A percentile compares a stretch with the other conserved stretches of the same genome.
phyloP scores from a whole-genome alignment of 2,797 vertebrate genomes.

The Synanceia verrucosa region DNA sequence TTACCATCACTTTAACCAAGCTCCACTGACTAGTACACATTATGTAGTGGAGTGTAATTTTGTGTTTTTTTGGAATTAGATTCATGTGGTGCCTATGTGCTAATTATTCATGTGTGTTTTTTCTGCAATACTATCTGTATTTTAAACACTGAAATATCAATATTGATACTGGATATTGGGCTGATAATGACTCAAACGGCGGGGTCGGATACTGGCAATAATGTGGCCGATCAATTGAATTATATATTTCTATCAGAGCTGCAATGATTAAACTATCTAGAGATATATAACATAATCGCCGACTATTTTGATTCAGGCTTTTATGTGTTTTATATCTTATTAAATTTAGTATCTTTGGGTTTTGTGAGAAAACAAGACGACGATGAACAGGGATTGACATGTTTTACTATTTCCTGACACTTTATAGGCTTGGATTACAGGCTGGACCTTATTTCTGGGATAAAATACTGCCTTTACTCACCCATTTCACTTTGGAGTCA shows the following conservation, averaged over 20 bases:
- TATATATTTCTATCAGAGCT: not conserved
- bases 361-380: not conserved
- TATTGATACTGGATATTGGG: not conserved
- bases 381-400: not conserved
- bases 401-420: not conserved
- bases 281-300: no score
- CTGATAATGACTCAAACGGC: not conserved
- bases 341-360: not conserved
- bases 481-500: no score
- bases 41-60: constrained; percentile 26
- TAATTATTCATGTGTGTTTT: not conserved
- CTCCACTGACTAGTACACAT: constrained; percentile 55
- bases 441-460: no score
- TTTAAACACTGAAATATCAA: not conserved
- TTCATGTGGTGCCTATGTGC: not conserved
- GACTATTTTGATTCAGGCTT: no score
- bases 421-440: no score
- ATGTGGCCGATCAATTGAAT: fast-evolving
- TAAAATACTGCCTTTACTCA: no score
- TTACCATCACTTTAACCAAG: constrained; percentile 80
- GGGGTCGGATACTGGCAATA: not conserved
- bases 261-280: no score
- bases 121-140: not conserved
- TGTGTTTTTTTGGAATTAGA: constrained; percentile 8
- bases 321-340: not conserved